Evolutionary conservation across 2,888 invertebrate genomes (phyloP).

Genomic region (Gryllus longicercus): DNA sequence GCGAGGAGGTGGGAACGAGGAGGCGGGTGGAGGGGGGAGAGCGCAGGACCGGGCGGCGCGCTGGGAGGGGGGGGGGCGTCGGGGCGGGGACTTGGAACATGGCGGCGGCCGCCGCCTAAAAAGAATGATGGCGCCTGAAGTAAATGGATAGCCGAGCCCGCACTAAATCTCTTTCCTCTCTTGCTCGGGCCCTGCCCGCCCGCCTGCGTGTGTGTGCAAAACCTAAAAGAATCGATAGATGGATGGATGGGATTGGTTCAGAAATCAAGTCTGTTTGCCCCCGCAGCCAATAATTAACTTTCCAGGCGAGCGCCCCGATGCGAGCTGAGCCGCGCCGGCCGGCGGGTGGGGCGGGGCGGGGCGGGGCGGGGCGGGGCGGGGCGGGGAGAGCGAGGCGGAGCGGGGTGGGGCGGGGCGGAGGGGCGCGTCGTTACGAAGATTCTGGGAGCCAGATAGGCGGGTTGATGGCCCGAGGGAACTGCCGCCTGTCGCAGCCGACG

Average conservation of each 20-base stretch:
- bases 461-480: neutral
- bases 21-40: neutral
- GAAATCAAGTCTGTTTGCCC: constrained; percentile 35
- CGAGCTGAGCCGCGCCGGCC: neutral
- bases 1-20: neutral
- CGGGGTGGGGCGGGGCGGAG: neutral
- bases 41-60: neutral
- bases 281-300: constrained; percentile 37
- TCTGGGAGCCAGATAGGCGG: constrained; percentile 20
- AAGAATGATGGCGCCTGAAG: constrained; percentile 23
- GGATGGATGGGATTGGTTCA: constrained; percentile 36
- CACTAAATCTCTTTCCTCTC: constrained; percentile 23
- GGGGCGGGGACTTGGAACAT: neutral
- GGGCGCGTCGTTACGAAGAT: constrained; percentile 22
- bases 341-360: too few species aligned
- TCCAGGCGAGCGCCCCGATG: constrained; percentile 31
- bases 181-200: constrained; percentile 3
- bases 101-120: neutral
- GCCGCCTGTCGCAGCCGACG: neutral
- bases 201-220: constrained; percentile 17
- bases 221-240: constrained; percentile 29
- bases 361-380: neutral
- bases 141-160: constrained; percentile 21
- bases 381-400: neutral
- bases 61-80: neutral